phyloP scores from a whole-genome alignment of 1,140 invertebrate species.

The Tribolium castaneum region DNA sequence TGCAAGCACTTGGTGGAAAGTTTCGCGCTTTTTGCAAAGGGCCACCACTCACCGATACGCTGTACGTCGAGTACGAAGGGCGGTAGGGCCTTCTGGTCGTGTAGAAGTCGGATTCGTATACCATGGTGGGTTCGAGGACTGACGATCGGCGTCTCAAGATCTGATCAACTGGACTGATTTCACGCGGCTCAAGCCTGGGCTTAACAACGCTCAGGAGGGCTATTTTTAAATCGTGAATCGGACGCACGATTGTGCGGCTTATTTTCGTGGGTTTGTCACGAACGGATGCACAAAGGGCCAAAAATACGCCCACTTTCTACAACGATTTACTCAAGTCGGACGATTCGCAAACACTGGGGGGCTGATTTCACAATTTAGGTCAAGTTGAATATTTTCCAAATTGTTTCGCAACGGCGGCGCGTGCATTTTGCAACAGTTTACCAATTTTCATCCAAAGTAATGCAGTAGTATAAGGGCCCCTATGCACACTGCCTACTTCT shows the following conservation, averaged over 20 bases:
- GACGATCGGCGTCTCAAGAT: slow-evolving; percentile 57
- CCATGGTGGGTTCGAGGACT: slow-evolving; percentile 72
- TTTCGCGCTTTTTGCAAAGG: slow-evolving; percentile 6
- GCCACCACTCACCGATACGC: slow-evolving; percentile 79
- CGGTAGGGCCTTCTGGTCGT: slow-evolving; percentile 84
- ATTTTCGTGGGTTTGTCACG: slow-evolving; percentile 9
- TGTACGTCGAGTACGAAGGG: slow-evolving; percentile 78
- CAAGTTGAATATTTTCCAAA: background rate
- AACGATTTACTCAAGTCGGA: background rate
- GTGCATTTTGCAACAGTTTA: background rate
- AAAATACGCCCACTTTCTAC: too few relatives aligned
- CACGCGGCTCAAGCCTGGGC: slow-evolving; percentile 46
- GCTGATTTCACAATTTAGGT: background rate
- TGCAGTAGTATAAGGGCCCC: background rate
- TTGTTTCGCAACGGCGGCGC: background rate
- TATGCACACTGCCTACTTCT: too few relatives aligned
- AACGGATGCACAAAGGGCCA: background rate
- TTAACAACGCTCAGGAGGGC: slow-evolving; percentile 43
- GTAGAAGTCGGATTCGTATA: slow-evolving; percentile 91
- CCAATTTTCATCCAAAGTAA: background rate
- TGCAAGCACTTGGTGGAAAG: slow-evolving; percentile 6
- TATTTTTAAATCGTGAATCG: slow-evolving; percentile 37
- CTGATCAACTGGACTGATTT: slow-evolving; percentile 57
- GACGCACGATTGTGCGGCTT: background rate
- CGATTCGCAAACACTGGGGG: background rate